Conservation (phyloP, 2,113 vertebrate genomes). For the Cygnus atratus region DNA sequence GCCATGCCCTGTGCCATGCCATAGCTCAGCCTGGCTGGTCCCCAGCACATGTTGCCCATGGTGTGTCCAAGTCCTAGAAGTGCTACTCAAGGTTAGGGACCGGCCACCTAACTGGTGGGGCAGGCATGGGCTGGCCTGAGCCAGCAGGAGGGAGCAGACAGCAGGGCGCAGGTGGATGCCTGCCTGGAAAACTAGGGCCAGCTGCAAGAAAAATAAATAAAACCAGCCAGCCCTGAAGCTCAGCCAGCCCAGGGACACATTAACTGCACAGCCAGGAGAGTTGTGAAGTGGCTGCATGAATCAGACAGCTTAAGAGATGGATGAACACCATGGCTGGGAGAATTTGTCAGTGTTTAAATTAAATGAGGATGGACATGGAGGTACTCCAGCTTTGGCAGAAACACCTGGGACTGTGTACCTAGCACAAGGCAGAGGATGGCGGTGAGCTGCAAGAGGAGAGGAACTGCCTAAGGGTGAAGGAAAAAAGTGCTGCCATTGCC, state of each 20-base stretch:
- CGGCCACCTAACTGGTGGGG: not conserved
- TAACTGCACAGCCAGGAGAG: not conserved
- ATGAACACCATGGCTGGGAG: not conserved
- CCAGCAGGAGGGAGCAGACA: not conserved
- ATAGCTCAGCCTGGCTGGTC: no score
- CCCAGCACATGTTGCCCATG: not conserved
- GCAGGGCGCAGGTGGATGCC: not conserved
- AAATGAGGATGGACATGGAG: not conserved
- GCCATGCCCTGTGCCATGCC: not conserved
- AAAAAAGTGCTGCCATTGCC: not conserved
- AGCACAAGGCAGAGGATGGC: not conserved
- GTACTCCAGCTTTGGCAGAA: not conserved
- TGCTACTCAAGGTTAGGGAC: not conserved
- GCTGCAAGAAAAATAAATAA: constrained; percentile 7
- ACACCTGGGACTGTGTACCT: not conserved
- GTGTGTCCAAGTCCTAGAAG: not conserved
- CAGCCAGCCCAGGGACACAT: not conserved
- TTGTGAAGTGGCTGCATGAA: not conserved
- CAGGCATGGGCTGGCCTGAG: not conserved
- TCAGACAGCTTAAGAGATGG: not conserved
- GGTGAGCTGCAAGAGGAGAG: not conserved
- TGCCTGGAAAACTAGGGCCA: not conserved
- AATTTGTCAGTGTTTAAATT: not conserved
- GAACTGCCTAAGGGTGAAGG: not conserved
- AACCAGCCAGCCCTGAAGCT: not conserved